phyloP scores from a whole-genome alignment of 2,113 vertebrate genomes.

The Agapornis roseicollis region DNA sequence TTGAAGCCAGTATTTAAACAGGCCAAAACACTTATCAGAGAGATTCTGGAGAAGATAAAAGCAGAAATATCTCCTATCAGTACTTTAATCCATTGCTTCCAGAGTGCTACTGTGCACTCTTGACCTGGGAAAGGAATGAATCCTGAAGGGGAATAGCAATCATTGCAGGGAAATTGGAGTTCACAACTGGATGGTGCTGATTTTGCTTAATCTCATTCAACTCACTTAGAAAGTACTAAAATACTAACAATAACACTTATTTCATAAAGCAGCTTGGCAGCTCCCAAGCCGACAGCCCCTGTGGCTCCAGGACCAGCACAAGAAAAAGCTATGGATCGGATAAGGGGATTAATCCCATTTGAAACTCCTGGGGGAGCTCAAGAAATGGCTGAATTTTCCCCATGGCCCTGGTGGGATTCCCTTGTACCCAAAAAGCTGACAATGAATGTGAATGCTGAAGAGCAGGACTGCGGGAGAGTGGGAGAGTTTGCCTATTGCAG shows the following conservation, averaged over 20 bases:
- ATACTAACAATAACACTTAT: constrained; percentile 1
- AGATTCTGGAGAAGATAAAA: neutral
- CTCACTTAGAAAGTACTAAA: neutral
- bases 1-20: neutral
- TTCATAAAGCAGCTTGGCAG: constrained; percentile 26
- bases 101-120: constrained; percentile 11
- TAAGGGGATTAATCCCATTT: constrained; percentile 37
- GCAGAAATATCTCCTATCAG: neutral
- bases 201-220: constrained; percentile 39
- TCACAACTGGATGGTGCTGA: constrained; percentile 54
- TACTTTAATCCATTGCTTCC: constrained; percentile 53
- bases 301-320: neutral
- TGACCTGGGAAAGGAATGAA: constrained; percentile 57
- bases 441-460: neutral
- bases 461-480: neutral
- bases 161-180: constrained; percentile 37
- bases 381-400: neutral
- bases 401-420: fast-evolving
- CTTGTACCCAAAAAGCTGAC: neutral
- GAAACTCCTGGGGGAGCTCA: neutral
- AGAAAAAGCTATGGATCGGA: constrained; percentile 3
- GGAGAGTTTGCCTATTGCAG: neutral
- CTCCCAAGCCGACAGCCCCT: neutral
- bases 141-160: constrained; percentile 53
- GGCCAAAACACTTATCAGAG: neutral